Percentiles rank a stretch among this genome's conserved stretches.
These are phyloP conservation scores for Chaitophorus viminalis DNA, from an alignment of 2,888 invertebrate genomes.

Conservation along the genomic window DNA sequence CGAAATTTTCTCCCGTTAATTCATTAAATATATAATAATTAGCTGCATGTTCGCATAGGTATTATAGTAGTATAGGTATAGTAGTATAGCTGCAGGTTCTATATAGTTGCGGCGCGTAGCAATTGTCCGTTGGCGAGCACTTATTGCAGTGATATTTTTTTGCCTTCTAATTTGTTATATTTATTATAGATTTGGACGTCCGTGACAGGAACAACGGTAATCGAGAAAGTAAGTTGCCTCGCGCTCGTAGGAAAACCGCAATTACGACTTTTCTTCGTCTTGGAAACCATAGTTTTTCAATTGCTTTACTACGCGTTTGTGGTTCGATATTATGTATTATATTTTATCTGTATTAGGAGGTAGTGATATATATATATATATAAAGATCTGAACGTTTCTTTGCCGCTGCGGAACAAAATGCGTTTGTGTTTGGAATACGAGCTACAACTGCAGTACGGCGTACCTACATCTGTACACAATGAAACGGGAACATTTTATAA, in stretches of 20 bases:
- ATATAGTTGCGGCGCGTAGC: not conserved
- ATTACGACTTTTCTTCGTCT: conserved; percentile 46
- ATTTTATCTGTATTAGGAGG: not conserved
- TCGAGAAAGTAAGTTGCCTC: conserved; percentile 51
- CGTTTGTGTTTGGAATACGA: conserved; percentile 16
- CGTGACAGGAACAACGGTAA: conserved; percentile 56
- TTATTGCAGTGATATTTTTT: not conserved
- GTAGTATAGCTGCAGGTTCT: not conserved
- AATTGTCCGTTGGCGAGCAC: conserved; percentile 18
- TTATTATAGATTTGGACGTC: conserved; percentile 57
- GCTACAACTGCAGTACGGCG: not conserved
- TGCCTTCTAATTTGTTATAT: conserved; percentile 24
- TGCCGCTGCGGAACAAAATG: conserved; percentile 35
- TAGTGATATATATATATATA: not conserved
- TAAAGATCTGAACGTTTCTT: not conserved
- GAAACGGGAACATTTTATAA: not conserved
- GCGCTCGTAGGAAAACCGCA: conserved; percentile 47
- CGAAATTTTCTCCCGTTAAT: not conserved
- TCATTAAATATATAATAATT: not conserved
- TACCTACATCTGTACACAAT: not conserved
- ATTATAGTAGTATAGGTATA: too few species aligned
- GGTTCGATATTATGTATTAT: conserved; percentile 15
- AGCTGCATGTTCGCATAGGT: not conserved
- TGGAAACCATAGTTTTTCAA: conserved; percentile 32
- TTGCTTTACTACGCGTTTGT: not conserved